Conservation (phyloP, 2,888 invertebrate genomes). For the Trypoxylon attenuatum region DNA sequence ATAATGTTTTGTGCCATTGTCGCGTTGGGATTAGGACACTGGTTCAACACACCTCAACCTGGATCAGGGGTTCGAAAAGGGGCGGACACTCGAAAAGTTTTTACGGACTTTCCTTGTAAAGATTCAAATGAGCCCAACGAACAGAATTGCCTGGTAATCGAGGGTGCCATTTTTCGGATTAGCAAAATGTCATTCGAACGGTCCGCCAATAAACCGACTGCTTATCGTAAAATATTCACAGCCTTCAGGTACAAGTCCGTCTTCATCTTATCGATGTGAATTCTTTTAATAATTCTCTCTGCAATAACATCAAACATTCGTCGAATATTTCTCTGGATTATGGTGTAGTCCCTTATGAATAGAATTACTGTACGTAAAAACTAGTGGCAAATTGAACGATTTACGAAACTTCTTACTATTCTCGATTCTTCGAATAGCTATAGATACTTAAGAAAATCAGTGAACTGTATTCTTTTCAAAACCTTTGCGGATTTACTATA, state of each 20-base stretch:
- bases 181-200: background rate
- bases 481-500: too few relatives aligned
- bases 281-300: too few relatives aligned
- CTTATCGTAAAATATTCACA: background rate
- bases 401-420: too few relatives aligned
- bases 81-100: conserved; percentile 4
- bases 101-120: conserved; percentile 16
- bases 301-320: background rate
- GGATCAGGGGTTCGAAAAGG: background rate
- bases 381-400: too few relatives aligned
- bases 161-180: background rate
- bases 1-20: conserved; percentile 57
- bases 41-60: conserved; percentile 10
- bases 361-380: too few relatives aligned
- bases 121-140: background rate
- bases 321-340: too few relatives aligned
- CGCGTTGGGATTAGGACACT: conserved; percentile 45
- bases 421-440: too few relatives aligned
- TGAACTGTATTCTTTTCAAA: too few relatives aligned
- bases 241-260: background rate
- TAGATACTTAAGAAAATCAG: too few relatives aligned
- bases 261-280: background rate
- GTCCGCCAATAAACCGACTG: conserved; percentile 9
- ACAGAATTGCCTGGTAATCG: background rate
- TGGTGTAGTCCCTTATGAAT: too few relatives aligned